A percentile compares a stretch with the other conserved stretches of the same genome.
Evolutionary conservation across 2,888 invertebrate species (phyloP).

Genomic region (Lomographa bimaculata): DNA sequence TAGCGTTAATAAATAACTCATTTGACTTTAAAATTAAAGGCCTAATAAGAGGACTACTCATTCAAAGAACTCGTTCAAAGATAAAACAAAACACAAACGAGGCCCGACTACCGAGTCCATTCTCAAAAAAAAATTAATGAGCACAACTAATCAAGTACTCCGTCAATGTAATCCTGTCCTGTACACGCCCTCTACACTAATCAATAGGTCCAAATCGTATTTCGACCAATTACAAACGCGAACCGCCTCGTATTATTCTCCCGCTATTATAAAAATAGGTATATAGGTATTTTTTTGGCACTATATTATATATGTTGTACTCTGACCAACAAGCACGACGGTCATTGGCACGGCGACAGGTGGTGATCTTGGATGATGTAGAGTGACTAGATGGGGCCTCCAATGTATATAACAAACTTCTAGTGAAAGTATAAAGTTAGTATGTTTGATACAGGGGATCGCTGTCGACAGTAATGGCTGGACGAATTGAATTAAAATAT

Average conservation of each 20-base stretch:
- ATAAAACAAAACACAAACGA: constrained; percentile 1
- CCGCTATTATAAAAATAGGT: constrained; percentile 26
- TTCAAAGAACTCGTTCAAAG: too few species aligned
- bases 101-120: constrained; percentile 2
- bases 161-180: constrained; percentile 10
- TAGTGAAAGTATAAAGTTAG: too few species aligned
- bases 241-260: constrained; percentile 20
- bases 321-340: constrained; percentile 35
- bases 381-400: constrained; percentile 42
- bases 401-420: too few species aligned
- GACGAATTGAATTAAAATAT: too few species aligned
- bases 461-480: too few species aligned
- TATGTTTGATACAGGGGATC: too few species aligned
- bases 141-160: constrained; percentile 1
- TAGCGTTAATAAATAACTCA: too few species aligned
- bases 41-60: too few species aligned
- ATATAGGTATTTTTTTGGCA: constrained; percentile 30
- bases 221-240: constrained; percentile 30
- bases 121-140: constrained; percentile 12
- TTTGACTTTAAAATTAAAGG: too few species aligned
- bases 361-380: constrained; percentile 48
- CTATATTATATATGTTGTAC: constrained; percentile 27
- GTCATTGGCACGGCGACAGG: constrained; percentile 70
- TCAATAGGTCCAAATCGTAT: constrained; percentile 23
- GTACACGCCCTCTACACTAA: constrained; percentile 26